Evolutionary conservation across 2,113 vertebrate species (phyloP), one percentile per base, ranked within the genome.

Genomic region (Siphamia tubifer): DNA sequence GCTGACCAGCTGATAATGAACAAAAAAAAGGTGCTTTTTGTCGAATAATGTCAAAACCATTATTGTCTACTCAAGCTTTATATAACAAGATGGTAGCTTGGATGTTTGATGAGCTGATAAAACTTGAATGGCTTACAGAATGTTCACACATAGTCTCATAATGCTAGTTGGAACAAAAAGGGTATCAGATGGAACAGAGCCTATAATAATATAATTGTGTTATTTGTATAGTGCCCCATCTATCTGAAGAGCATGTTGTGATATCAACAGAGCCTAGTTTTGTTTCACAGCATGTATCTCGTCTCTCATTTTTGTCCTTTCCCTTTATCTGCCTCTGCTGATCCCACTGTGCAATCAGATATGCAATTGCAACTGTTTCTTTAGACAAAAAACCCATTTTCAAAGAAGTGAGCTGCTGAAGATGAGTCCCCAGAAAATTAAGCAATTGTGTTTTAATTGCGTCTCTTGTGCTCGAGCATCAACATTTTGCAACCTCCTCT

Each of bases 391-490:
- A 86, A 76, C 68, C 68, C 62, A 55, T 69, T 82, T 74, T 56
- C 51, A 67, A 63, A 1, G 28, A 27, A 67, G 73, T 44, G 8
- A 3, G 40, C 38, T 53, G 42, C 44, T 44, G 67, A 56, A 64
- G 55, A 83, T 17, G 83, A 87, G 76, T 77, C 88, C 79, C 88
- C 74, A 48, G 85, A 90, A 80, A 90, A 91, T 77, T 79, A 86
- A 88, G 74, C 89, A 78, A 77, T 82, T 81, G 51, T 74, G 58
- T 87, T 83, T 87, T 94, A 94, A 94, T 94, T 93, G 92, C 92
- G 64, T 92, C 86, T 87, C 43, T 63, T 92, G 77, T 90, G 74
- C 51, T 64, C 53, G 62, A 69, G 65, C 76, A 38, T 23, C 42
- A 57, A 58, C 49, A 56, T 15, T 51, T 36, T 30, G 38, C 4